Evolutionary conservation across 2,113 vertebrate species (phyloP).

Genomic region (Corythornis vintsioides): DNA sequence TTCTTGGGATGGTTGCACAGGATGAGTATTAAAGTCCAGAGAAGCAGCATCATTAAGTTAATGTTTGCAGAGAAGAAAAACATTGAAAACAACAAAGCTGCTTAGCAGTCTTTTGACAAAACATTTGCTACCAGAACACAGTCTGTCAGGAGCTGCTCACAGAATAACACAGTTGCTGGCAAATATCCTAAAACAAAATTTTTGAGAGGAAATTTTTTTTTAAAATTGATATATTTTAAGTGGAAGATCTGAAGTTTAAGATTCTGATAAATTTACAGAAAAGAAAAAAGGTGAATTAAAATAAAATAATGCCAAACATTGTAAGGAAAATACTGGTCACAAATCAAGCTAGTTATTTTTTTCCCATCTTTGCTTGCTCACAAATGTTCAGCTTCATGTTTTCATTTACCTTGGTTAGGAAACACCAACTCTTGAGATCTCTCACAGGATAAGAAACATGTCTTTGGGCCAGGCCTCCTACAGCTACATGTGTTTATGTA

Average conservation of each 20-base stretch:
- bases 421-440: not conserved
- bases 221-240: not conserved
- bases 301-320: not conserved
- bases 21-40: not conserved
- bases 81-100: not conserved
- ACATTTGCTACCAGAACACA: not conserved
- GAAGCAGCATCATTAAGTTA: not conserved
- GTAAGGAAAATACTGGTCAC: not conserved
- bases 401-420: conserved; percentile 18
- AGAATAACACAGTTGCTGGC: not conserved
- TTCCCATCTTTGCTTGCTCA: not conserved
- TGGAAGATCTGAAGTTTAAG: not conserved
- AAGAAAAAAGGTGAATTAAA: not conserved
- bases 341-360: not conserved
- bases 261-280: not conserved
- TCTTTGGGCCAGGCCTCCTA: not conserved
- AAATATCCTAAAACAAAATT: not conserved
- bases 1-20: not conserved
- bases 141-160: not conserved
- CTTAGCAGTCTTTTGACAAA: not conserved
- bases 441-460: not conserved
- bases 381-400: not conserved
- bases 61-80: not conserved
- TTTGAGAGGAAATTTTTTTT: not conserved
- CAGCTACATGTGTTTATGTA: not conserved